Evolutionary conservation across 2,888 invertebrate species (phyloP), one percentile per base, ranked within the genome.

Genomic region (Choristoneura rosaceana): DNA sequence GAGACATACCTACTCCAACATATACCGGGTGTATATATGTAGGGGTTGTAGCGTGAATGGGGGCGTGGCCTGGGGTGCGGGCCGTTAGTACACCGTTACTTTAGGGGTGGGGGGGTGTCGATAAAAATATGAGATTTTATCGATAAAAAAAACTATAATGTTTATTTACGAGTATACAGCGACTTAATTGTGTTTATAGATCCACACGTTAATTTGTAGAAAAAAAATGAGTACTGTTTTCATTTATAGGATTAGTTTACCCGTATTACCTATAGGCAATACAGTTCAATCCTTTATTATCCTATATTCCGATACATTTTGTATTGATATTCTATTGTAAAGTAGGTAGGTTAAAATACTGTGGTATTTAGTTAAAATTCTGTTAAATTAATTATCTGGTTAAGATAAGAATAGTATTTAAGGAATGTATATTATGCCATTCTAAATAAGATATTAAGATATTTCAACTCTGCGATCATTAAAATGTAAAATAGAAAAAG

Each of bases 1-100:
- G 12, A 41, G 47, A 68, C 59, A 15, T 73, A 68, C 65, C 70
- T 60, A 70, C 64, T 38, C 47, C 17, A 34, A 63, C 74, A 77
- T 38, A 75, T 64, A 69, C 52, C 78, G 76, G 66, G 76, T 68
- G 69, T 69, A 76, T 69, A 68, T 77, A 76, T 76, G 70, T 74
- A 66, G 59, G 69, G 75, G 70, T 79, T 79, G 81, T 80, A 75
- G 84, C 84, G 83, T 84, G 85, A 67, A 70, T 64, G 64, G 52
- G 88, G 87, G 85, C 86, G 87, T 78, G 85, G 81, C 76, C 80
- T 73, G 81, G 89, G 89, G 85, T 83, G 81, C 81, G 79, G 81
- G 80, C 87, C 90, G 91, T 91, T 90, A 88, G 81, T 84, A 77
- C 84, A 86, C 90, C 87, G 90, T 89, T 89, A 89, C 75, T 60